These are phyloP conservation scores for Sylvia atricapilla DNA, from an alignment of 2,113 vertebrate species.

Conservation along the genomic window DNA sequence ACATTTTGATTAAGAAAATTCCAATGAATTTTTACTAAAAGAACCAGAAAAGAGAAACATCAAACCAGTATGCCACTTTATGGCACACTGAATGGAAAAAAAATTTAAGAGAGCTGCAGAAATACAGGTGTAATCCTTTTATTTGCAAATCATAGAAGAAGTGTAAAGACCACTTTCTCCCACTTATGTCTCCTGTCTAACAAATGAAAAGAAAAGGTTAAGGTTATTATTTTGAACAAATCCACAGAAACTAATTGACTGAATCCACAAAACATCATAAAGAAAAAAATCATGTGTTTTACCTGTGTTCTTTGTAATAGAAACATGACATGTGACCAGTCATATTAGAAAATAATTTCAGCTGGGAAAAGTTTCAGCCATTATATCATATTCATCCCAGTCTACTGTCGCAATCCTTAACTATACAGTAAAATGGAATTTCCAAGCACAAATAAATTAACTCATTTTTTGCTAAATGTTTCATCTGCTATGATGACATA, in stretches of 20 bases:
- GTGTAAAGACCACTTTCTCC: neutral
- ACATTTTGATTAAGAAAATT: neutral
- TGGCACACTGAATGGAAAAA: neutral
- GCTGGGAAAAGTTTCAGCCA: neutral
- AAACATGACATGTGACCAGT: neutral
- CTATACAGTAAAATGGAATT: slow-evolving; percentile 33
- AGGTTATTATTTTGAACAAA: neutral
- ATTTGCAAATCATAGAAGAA: neutral
- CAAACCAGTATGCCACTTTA: neutral
- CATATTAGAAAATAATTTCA: neutral
- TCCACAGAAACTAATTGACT: neutral
- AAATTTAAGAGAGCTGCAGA: neutral
- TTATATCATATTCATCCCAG: neutral
- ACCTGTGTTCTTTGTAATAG: neutral
- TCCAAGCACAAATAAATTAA: slow-evolving; percentile 12
- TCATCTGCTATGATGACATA: neutral
- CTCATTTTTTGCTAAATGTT: neutral
- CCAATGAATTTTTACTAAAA: neutral
- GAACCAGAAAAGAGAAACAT: neutral
- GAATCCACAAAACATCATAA: neutral
- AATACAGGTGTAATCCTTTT: neutral
- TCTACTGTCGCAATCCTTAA: neutral
- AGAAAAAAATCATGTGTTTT: neutral
- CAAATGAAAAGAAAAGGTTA: neutral
- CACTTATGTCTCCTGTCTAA: neutral